Evolutionary conservation across 2,888 invertebrate species (phyloP), one percentile per base, ranked within the genome.

Genomic region (Aproaerema taeniolella): DNA sequence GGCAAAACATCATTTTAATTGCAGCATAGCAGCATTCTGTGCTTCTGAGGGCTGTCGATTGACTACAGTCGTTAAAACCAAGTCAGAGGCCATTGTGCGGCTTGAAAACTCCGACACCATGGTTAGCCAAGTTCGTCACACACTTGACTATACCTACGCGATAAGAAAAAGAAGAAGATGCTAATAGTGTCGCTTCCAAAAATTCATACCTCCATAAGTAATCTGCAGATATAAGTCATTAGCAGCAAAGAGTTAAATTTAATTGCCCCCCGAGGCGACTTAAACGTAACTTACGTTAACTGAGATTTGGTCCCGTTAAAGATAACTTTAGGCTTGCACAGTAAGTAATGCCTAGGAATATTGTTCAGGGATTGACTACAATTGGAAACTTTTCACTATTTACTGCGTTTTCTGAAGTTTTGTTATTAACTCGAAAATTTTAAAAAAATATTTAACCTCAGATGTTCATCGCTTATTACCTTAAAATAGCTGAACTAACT

Each of bases 261-360:
- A 76, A 77, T 74, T 76, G 61, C 67, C 50, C 65, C 61, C 63
- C 41, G 47, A 44, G 41, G 49, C 39, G 46, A 43, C 48, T 47
- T 49, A 50, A 41, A n/a, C n/a, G 26, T 26, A 4, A 25, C 33
- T 42, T 29, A 38, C 37, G 48, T 51, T 52, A 43, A 4, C 42
- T 43, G 31, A 52, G 51, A 53, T 54, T 55, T 40, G 49, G 56
- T 33, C 32, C 24, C 12, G 37, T 37, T 39, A 33, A 15, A 37
- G 57, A 55, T 54, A 59, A 56, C 39, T 50, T 45, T 44, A 50
- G 53, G 47, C 51, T 44, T 43, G 47, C 47, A n/a, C n/a, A n/a
- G n/a, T 52, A 53, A 42, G 34, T 26, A 42, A 53, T 50, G 43
- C 51, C 52, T 52, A 55, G 49, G 52, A 43, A 47, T 50, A 43